phyloP scores from a whole-genome alignment of 1,140 invertebrate species.

The Chionoecetes opilio region DNA sequence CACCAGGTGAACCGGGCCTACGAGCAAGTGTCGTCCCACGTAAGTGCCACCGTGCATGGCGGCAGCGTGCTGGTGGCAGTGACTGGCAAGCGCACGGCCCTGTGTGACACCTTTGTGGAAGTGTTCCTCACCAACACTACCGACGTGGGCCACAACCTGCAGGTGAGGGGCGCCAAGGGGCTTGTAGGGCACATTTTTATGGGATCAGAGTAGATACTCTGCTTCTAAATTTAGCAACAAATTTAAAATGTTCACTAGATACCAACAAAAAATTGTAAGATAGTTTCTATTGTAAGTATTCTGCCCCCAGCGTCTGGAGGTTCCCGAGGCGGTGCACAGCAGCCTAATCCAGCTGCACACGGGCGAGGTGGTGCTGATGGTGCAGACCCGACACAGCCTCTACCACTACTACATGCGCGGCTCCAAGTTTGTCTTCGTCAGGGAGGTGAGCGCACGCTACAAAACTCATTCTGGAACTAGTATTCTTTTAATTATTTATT shows the following conservation, averaged over 20 bases:
- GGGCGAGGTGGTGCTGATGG: background rate
- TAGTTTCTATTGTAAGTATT: no score
- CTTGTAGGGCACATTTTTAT: no score
- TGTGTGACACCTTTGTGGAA: background rate
- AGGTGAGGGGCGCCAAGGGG: background rate
- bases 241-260: no score
- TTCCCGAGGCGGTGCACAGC: conserved; percentile 9
- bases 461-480: no score
- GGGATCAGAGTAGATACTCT: no score
- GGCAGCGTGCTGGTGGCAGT: background rate
- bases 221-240: no score
- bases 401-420: background rate
- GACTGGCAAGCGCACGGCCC: background rate
- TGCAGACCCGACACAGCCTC: conserved; percentile 30
- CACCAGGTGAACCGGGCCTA: background rate
- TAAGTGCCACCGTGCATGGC: background rate
- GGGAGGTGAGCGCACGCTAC: background rate
- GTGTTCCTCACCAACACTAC: background rate
- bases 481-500: no score
- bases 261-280: no score
- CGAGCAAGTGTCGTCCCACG: background rate
- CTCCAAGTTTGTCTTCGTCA: conserved; percentile 12
- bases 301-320: conserved; percentile 7
- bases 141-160: background rate
- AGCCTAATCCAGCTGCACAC: background rate